Conservation (phyloP, 2,888 invertebrate genomes). For the Zelleria hepariella region DNA sequence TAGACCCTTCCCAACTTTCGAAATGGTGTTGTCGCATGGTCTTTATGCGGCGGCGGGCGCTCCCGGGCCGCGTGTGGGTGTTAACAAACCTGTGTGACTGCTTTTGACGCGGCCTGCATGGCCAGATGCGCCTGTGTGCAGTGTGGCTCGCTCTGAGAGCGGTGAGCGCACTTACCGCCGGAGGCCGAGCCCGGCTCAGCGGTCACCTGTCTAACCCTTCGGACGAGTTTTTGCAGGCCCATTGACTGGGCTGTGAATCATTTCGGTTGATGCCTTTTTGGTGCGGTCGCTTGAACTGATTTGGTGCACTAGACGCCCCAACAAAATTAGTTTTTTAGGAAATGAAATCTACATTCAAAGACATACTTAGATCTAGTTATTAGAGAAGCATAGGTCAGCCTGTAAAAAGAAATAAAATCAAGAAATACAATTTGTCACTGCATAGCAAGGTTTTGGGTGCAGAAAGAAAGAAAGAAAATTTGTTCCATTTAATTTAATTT, state of each 20-base stretch:
- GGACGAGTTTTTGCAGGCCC: not conserved
- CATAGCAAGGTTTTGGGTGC: too few relatives aligned
- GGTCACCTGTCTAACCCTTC: not conserved
- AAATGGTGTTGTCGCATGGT: slow-evolving; percentile 2
- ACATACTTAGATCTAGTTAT: too few relatives aligned
- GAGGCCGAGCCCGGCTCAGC: not conserved
- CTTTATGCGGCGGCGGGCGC: not conserved
- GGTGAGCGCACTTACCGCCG: not conserved
- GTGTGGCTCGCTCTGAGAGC: too few relatives aligned
- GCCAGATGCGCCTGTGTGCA: slow-evolving; percentile 1
- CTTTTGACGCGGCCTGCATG: not conserved
- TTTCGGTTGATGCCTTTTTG: not conserved
- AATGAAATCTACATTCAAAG: too few relatives aligned
- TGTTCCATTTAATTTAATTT: too few relatives aligned
- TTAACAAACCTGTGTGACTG: not conserved
- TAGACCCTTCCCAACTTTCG: not conserved
- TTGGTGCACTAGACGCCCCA: too few relatives aligned
- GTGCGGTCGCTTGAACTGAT: not conserved
- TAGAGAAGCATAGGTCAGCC: too few relatives aligned
- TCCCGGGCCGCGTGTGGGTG: not conserved
- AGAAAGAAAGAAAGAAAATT: too few relatives aligned
- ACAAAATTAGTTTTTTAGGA: too few relatives aligned
- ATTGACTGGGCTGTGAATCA: not conserved
- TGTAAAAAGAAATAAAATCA: too few relatives aligned
- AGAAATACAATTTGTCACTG: too few relatives aligned